These are phyloP conservation scores for Agrenia bidenticulata DNA, from an alignment of 2,888 invertebrate species.

Conservation along the genomic window DNA sequence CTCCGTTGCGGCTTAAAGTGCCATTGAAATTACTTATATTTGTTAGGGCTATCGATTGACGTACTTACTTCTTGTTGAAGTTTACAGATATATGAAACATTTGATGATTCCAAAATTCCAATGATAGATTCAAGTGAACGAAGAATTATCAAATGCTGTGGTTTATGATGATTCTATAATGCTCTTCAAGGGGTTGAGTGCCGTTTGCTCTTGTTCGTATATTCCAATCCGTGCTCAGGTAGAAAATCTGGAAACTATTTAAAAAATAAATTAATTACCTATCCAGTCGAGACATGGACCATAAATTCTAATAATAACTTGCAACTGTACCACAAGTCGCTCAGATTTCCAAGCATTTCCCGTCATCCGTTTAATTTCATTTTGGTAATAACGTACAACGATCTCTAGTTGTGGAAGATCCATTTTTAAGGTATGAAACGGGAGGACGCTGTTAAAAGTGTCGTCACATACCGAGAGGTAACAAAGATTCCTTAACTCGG, in stretches of 20 bases:
- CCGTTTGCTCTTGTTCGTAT: neutral
- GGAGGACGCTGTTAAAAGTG: constrained; percentile 42
- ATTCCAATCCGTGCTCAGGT: constrained; percentile 15
- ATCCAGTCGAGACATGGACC: neutral
- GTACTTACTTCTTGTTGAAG: no score
- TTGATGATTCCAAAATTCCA: no score
- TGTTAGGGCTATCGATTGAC: no score
- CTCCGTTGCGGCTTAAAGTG: no score
- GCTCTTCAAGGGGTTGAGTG: constrained; percentile 2
- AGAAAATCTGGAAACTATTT: constrained; percentile 46
- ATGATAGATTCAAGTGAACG: no score
- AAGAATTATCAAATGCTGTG: no score
- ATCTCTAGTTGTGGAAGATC: constrained; percentile 38
- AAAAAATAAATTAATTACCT: neutral
- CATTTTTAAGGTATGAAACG: constrained; percentile 40
- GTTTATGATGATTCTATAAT: no score
- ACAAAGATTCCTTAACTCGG: constrained; percentile 30
- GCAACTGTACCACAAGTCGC: constrained; percentile 32
- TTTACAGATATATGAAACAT: no score
- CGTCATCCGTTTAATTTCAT: constrained; percentile 30
- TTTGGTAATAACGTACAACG: constrained; percentile 38
- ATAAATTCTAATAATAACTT: no score
- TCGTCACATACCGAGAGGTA: constrained; percentile 39
- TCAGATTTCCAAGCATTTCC: constrained; percentile 40
- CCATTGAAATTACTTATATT: no score